Evolutionary conservation across 2,797 vertebrate species (phyloP), one percentile per base, ranked within the genome.

Genomic region (Tadarida brasiliensis): DNA sequence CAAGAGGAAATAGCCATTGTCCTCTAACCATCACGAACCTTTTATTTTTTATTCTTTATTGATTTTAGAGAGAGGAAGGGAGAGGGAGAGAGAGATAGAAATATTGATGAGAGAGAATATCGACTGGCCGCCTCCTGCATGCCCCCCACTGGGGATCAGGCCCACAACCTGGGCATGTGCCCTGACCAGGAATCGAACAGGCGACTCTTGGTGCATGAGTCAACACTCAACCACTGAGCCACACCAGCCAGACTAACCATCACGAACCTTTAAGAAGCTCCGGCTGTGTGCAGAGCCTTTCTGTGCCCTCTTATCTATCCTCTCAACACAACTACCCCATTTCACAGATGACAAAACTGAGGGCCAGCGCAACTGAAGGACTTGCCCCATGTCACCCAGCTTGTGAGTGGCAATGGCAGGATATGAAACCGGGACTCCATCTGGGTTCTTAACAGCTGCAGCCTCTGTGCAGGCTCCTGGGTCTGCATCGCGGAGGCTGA

Each of bases 381-480:
- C 22, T n/a, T 57, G 33, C 7, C 76, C 56, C 17, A 2, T 6
- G 22, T 54, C 6, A 44, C 3, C 24, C 33, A 65, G 59, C 16
- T 90, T 24, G 3, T 5, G 17, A 56, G 28, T 15, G 19, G 12
- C 26, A 39, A 71, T n/a, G 70, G 73, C 22, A 90, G 19, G 22
- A 87, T 59, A 74, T 68, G 14, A 94, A 90, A 39, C 56, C 30
- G 11, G 35, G n/a, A 49, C 33, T 20, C 7, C 30, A 28, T 30
- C 3, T 30, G 12, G 24, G 28, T 12, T 82, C 80, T 8, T 35
- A 12, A 9, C 8, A 35, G 26, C 24, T 12, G 11, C 4, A 65
- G 26, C 17, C 56, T n/a, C 17, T 0, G 1, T 16, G 20, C 35
- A 49, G 47, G 7, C 3, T 67, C 26, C 28, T 11, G 0, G n/a